A percentile compares a stretch with the other conserved stretches of the same genome.
phyloP scores from a whole-genome alignment of 2,888 invertebrate genomes.

The Harpalus rufipes region DNA sequence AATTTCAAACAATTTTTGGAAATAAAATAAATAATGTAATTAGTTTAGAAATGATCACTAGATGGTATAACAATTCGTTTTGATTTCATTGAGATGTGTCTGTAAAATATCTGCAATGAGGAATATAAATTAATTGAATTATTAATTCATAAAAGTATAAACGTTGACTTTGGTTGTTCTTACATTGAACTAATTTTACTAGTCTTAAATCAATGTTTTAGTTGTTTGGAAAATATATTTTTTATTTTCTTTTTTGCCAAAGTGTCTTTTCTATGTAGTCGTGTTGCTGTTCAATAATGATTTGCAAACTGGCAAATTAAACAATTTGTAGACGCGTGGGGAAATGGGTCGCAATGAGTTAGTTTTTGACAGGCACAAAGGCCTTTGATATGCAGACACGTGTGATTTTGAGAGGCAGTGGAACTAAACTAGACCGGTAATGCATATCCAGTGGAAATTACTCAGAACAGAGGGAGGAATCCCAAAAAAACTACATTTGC shows the following conservation, averaged over 20 bases:
- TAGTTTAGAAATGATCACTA: too few relatives aligned
- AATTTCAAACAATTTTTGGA: too few relatives aligned
- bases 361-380: background rate
- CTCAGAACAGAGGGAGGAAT: constrained; percentile 1
- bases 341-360: background rate
- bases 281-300: background rate
- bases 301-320: background rate
- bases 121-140: too few relatives aligned
- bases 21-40: too few relatives aligned
- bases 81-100: too few relatives aligned
- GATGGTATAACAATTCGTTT: too few relatives aligned
- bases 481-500: background rate
- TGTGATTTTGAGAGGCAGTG: background rate
- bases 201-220: too few relatives aligned
- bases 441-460: background rate
- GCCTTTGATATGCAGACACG: constrained; percentile 4
- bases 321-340: background rate
- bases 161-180: too few relatives aligned
- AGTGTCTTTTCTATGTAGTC: background rate
- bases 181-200: too few relatives aligned
- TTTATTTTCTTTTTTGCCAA: background rate
- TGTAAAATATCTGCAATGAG: too few relatives aligned
- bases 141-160: too few relatives aligned
- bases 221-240: too few relatives aligned
- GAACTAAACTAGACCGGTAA: background rate